Evolutionary conservation across 1,140 invertebrate species (phyloP).

Genomic region (Drosophila sulfurigaster): DNA sequence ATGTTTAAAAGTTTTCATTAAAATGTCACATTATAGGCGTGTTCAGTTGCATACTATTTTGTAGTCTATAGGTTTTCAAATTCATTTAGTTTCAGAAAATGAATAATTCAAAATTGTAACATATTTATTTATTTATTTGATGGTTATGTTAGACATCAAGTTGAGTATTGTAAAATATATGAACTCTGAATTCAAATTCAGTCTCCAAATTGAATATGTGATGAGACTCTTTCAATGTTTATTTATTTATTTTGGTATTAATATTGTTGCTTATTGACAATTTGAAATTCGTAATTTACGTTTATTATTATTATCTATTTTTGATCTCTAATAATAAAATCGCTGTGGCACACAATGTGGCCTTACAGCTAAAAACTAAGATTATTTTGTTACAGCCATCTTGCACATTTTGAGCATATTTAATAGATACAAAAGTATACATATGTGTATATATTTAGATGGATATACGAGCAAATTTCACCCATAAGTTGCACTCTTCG

Average conservation of each 20-base stretch:
- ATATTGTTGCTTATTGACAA: conserved; percentile 11
- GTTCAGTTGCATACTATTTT: conserved; percentile 7
- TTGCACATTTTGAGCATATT: conserved; percentile 42
- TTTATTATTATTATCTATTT: conserved; percentile 31
- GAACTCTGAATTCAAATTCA: conserved; percentile 18
- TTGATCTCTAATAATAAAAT: background rate
- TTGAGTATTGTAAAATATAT: conserved; percentile 21
- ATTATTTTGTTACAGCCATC: conserved; percentile 36
- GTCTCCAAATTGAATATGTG: conserved; percentile 15
- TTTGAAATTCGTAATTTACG: conserved; percentile 43
- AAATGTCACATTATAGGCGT: background rate
- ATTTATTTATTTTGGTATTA: conserved; percentile 18
- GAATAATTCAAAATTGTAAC: conserved; percentile 8
- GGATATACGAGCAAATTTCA: conserved; percentile 52
- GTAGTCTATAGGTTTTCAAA: conserved; percentile 3
- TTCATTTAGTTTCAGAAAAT: conserved; percentile 11
- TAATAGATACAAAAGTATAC: conserved; percentile 35
- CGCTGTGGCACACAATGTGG: conserved; percentile 4
- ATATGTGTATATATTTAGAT: conserved; percentile 6
- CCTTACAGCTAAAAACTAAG: conserved; percentile 3
- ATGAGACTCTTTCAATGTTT: background rate
- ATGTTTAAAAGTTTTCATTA: background rate
- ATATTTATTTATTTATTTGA: conserved; percentile 1
- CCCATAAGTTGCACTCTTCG: conserved; percentile 66
- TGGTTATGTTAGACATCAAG: conserved; percentile 40